Conservation (phyloP, 2,888 invertebrate species). For the Tetramorium bicarinatum region DNA sequence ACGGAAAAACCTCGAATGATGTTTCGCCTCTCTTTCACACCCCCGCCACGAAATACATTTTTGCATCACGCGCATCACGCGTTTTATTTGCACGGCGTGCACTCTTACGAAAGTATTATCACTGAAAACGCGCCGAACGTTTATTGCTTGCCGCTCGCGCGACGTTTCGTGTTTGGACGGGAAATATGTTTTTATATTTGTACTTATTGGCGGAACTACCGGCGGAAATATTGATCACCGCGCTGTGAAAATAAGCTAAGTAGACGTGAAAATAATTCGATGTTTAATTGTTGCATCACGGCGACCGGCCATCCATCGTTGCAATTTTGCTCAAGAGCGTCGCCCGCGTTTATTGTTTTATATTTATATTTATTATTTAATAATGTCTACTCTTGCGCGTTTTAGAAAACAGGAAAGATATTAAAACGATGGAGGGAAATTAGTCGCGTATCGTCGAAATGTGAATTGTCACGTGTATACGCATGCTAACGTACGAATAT, state of each 20-base stretch:
- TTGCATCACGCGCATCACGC: conserved; percentile 12
- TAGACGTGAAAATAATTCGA: conserved; percentile 47
- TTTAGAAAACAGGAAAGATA: neutral
- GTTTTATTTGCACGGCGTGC: conserved; percentile 21
- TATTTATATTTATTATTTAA: conserved; percentile 31
- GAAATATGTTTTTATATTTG: conserved; percentile 68
- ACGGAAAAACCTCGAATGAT: conserved; percentile 71
- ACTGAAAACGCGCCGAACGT: conserved; percentile 53
- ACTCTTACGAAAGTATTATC: conserved; percentile 64
- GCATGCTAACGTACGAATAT: too few species aligned
- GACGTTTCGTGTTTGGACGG: conserved; percentile 54
- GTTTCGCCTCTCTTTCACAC: conserved; percentile 46
- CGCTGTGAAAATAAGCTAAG: conserved; percentile 55
- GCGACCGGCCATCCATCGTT: neutral
- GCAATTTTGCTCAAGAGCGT: conserved; percentile 35
- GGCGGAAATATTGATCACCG: conserved; percentile 58
- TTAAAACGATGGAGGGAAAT: neutral
- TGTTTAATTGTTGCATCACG: conserved; percentile 44
- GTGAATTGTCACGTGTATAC: neutral
- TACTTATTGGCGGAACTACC: conserved; percentile 41
- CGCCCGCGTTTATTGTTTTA: neutral
- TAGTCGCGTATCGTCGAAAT: neutral
- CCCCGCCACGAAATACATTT: conserved; percentile 26
- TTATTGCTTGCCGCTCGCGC: conserved; percentile 54
- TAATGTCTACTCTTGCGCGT: neutral